Base-by-base conservation (phyloP, 2,113 vertebrate genomes). In the Alligator sinensis region DNA sequence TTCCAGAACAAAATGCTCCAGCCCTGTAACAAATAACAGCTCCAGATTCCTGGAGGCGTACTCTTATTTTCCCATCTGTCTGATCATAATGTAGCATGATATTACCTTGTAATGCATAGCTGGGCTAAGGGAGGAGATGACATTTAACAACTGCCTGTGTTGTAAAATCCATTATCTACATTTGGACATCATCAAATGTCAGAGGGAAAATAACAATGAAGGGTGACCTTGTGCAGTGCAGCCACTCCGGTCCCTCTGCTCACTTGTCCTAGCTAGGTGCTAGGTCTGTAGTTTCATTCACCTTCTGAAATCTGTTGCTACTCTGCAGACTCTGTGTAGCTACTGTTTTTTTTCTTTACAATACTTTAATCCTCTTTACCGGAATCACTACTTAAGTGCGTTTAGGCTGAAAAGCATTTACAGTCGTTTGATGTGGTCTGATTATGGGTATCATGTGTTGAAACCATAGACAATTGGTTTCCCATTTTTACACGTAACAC, bases 171-270 rank as follows among this genome's bases (percentile, higher is more conserved):
- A 90, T 94, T 96, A 91, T 78, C 84, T 90, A 16, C 90, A 91
- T 95, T 92, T 96, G 94, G 95, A 85, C 90, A 84, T 85, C 87
- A 83, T 89, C 38, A 85, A 54, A 93, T 88, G 95, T 90, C 83
- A 84, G 80, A 2, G 2, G 79, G 83, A 82, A 83, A 96, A 62
- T 84, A 84, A 47, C 70, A 74, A 7, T 3, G 38, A 64, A 3
- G 24, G 92, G 93, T 94, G 70, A 80, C 64, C 77, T 95, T 95
- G 80, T 76, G 82, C 61, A 57, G 77, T 68, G 68, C 54, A 4
- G 58, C 4, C 0, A 38, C 1, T 30, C 63, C 4, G 38, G 57
- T 22, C 15, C 62, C 4, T 14, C 68, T 88, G 25, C 4, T 27
- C 38, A 34, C 57, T 27, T 28, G 4, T 59, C 28, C 1, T 0